Evolutionary conservation across 2,888 invertebrate species (phyloP).

Genomic region (Stenoptilia bipunctidactyla): DNA sequence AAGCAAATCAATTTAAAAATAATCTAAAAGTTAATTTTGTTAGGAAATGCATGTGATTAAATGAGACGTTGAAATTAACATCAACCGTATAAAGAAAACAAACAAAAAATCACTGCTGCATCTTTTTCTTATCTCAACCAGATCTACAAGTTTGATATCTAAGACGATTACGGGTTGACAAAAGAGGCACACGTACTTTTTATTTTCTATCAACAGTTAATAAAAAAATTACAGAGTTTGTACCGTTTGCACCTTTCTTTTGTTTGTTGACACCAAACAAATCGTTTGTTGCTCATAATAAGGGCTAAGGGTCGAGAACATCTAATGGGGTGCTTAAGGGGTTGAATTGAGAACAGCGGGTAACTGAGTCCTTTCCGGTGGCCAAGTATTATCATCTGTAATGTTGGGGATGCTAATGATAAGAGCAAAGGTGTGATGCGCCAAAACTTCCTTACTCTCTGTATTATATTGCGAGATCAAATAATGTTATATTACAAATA

Average conservation of each 20-base stretch:
- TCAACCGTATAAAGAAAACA: too few species aligned
- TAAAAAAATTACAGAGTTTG: constrained; percentile 32
- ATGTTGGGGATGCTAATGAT: constrained; percentile 36
- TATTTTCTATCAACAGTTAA: constrained; percentile 47
- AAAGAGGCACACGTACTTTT: constrained; percentile 47
- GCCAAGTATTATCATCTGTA: constrained; percentile 45
- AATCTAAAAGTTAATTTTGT: too few species aligned
- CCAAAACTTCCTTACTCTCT: constrained; percentile 24
- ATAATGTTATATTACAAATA: not conserved
- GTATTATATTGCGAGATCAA: not conserved
- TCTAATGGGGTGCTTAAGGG: constrained; percentile 52
- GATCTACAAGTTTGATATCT: constrained; percentile 51
- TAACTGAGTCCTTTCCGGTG: constrained; percentile 57
- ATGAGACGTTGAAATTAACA: too few species aligned
- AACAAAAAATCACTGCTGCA: constrained; percentile 42
- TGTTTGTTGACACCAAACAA: constrained; percentile 68
- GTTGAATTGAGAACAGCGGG: constrained; percentile 59
- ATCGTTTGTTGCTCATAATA: constrained; percentile 61
- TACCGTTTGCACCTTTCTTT: constrained; percentile 52
- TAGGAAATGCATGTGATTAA: too few species aligned
- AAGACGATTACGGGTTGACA: constrained; percentile 57
- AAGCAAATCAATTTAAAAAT: too few species aligned
- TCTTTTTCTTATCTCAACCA: constrained; percentile 36
- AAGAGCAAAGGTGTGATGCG: constrained; percentile 32
- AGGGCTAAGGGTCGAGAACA: constrained; percentile 36